Base-by-base conservation (phyloP, 1,140 invertebrate species). In the Drosophila sp. region DNA sequence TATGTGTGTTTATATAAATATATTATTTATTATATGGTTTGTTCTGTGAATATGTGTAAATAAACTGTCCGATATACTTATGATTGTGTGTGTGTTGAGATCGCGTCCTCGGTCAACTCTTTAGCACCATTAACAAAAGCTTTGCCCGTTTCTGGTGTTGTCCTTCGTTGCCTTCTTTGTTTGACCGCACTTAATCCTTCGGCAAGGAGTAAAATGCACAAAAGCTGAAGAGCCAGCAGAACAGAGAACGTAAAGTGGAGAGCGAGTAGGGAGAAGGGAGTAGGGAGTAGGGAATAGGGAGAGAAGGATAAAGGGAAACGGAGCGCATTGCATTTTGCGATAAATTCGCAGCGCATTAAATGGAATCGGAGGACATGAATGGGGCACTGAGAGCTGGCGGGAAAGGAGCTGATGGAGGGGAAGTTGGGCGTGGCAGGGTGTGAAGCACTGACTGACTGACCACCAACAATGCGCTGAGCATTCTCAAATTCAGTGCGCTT, bases 41-140 rank as follows among this genome's bases (percentile, higher is more conserved):
- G n/a, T n/a, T n/a, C n/a, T n/a, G n/a, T 34, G 16, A 29, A 57
- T 59, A 46, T 70, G 43, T 57, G 65, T 61, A 45, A 45, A 56
- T 50, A 74, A 58, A 45, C 40, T 61, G 74, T 45, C 57, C 57
- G 59, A 56, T 50, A 21, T 46, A 21, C 18, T n/a, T 48, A 18
- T 50, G 25, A n/a, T n/a, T 13, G 27, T 27, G 8, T 4, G 7
- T 34, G 27, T 32, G 72, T 38, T 66, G 29, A 61, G 64, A 67
- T 67, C 63, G 66, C 63, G 48, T 27, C 21, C 32, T 43, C 48
- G 71, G 71, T 69, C 76, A 73, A 80, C 78, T 84, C 81, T 86
- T 84, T 84, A 84, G 81, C 81, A 66, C 69, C 82, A 84, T 84
- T 86, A 86, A 84, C 81, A 84, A 84, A 84, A 80, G 81, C 75